Base-by-base conservation (phyloP, 64 coral and sea anemone genomes). In the Platygyra sinensis region DNA sequence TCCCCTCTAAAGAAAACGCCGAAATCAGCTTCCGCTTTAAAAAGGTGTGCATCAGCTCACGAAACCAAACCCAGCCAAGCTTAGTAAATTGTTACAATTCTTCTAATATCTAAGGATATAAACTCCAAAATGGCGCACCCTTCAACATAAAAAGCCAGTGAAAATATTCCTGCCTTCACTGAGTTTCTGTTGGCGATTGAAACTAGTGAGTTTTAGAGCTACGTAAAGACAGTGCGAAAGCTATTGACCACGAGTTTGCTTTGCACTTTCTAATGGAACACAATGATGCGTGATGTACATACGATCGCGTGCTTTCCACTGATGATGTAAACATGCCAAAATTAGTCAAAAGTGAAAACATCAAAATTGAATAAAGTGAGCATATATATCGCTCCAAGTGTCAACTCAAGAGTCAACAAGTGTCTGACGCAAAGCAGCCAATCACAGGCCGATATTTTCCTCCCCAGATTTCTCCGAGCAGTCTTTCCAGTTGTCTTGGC, bases 261-360 rank as follows among this genome's bases (percentile, higher is more conserved):
- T 85, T 85, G 62, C 62, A 71, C 62, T 85, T 85, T 71, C 62
- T 69, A 27, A n/a, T 69, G 65, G 24, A n/a, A 69, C 25, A 61
- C 22, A 61, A 51, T 46, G 25, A 79, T 31, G 57, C 78, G n/a
- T 29, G n/a, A 51, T 67, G 62, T 83, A 33, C 62, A 61, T 89
- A 16, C 67, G 72, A 96, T 96, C 94, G 94, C 94, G 94, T 96
- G 90, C 72, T 62, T 75, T 72, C 29, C 30, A 86, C 80, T 80
- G 28, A 74, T 76, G 64, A 96, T 88, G 94, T 95, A 86, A 95
- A 81, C 60, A 46, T 85, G 78, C 90, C 90, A 96, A 96, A 96
- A 89, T 95, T 92, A 92, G 75, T 36, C 73, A 64, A 67, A 80
- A 76, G 80, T 69, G 75, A 77, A 61, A 60, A 82, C 76, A 79